Evolutionary conservation across 2,888 invertebrate genomes (phyloP), one percentile per base, ranked within the genome.

Genomic region (Exocentrus adspersus): DNA sequence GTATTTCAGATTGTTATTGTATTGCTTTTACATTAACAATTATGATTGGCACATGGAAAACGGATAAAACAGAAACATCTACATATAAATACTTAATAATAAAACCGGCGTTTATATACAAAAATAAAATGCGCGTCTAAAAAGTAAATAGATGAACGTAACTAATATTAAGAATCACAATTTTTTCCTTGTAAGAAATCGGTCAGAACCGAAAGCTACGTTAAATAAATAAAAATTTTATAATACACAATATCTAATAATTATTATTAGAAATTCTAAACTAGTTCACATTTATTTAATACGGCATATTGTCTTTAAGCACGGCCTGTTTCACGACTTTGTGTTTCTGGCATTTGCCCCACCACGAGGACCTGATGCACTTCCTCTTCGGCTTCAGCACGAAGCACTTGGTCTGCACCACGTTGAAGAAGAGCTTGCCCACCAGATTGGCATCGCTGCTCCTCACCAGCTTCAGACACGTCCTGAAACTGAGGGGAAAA

Each of bases 361-460:
- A 91, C 90, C 93, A 93, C 0, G 91, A 90, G 4, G 90, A 85
- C 73, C 90, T 87, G 5, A 87, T 85, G 83, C 97, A 97, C 20
- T 89, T 85, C 72, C 90, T 89, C 70, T 92, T 90, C 1, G 89
- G 88, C 76, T 92, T 92, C 42, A 98, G 84, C 0, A 92, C 88
- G 83, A 98, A 97, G 78, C 98, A 98, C 80, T 95, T 93, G 0
- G 94, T 93, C 79, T 95, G 95, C n/a, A 97, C 91, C 45, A 97
- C 87, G 84, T 97, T 95, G 88, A 98, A 98, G 86, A 95, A 98
- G 28, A 97, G 85, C 77, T 93, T 93, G 2, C 96, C 96, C 58
- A 96, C 94, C 83, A 95, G 87, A 79, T 94, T 93, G 6, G 97
- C 93, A 7, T 95, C 92, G 4, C 92, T 90, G 0, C 94, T 93